phyloP scores from a whole-genome alignment of 2,797 vertebrate species.

The Luscinia megarhynchos region DNA sequence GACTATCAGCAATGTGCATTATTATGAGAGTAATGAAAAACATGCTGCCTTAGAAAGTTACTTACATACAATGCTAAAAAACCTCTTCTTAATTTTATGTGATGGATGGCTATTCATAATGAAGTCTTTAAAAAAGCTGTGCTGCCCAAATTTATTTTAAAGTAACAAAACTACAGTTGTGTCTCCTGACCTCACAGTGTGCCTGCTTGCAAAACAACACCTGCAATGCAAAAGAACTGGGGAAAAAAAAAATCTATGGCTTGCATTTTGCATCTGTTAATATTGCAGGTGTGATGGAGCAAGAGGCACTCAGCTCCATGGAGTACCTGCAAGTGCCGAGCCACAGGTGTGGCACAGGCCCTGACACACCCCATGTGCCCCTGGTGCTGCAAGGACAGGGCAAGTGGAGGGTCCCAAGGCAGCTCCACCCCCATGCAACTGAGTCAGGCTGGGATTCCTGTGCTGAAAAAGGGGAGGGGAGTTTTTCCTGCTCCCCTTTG shows the following conservation, averaged over 20 bases:
- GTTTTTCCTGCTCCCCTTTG: neutral
- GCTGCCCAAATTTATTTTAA: neutral
- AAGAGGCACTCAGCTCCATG: neutral
- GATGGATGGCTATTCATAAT: neutral
- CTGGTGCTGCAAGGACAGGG: neutral
- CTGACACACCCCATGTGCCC: neutral
- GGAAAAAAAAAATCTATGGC: neutral
- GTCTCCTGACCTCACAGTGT: neutral
- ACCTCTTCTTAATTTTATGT: neutral
- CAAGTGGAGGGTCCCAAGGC: neutral
- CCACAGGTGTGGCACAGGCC: neutral
- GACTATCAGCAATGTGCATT: neutral
- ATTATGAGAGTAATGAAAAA: conserved; percentile 21
- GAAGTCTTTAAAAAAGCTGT: neutral
- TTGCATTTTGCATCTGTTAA: neutral
- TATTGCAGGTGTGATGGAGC: neutral
- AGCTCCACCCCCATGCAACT: rapidly evolving
- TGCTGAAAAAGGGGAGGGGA: neutral
- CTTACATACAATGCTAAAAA: neutral
- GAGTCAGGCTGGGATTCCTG: neutral
- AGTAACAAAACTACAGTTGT: neutral
- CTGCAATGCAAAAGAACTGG: neutral
- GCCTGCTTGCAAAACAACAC: neutral
- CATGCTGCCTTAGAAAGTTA: neutral
- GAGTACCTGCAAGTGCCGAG: neutral